Conservation (phyloP, 2,113 vertebrate genomes). For the Neopipo cinnamomea region DNA sequence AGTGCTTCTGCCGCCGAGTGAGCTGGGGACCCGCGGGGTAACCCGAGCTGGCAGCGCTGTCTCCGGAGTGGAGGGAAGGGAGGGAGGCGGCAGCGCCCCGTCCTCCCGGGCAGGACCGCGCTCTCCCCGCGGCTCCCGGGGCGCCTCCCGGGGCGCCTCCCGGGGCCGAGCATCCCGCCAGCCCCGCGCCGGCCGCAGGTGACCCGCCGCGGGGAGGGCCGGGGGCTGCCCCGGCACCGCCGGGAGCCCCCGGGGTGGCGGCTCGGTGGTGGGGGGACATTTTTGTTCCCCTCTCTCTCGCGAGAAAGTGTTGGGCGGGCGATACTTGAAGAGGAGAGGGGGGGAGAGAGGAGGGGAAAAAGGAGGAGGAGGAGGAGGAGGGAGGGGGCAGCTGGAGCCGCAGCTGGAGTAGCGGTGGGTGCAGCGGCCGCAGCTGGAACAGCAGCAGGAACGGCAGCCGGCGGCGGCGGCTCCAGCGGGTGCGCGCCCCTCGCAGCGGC, state of each 20-base stretch:
- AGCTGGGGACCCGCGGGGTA: background rate
- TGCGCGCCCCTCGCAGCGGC: slow-evolving; percentile 25
- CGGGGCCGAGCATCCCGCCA: background rate
- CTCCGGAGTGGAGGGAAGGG: background rate
- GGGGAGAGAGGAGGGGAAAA: slow-evolving; percentile 57
- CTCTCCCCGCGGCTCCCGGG: background rate
- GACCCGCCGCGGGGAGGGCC: background rate
- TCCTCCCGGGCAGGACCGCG: background rate
- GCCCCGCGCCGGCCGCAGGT: slow-evolving; percentile 39
- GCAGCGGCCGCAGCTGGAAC: slow-evolving; percentile 34
- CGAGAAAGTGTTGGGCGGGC: slow-evolving; percentile 73
- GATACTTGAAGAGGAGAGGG: slow-evolving; percentile 71
- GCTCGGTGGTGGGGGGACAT: slow-evolving; percentile 35
- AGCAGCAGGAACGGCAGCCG: slow-evolving; percentile 19
- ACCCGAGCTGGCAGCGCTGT: background rate
- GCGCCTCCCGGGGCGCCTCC: background rate
- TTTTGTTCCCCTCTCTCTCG: slow-evolving; percentile 72
- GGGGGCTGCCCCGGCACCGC: accelerated
- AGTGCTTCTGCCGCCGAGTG: background rate
- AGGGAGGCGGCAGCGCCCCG: background rate
- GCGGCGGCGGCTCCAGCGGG: slow-evolving; percentile 56
- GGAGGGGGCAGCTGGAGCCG: slow-evolving; percentile 35
- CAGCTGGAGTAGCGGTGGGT: slow-evolving; percentile 42
- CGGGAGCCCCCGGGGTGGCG: background rate
- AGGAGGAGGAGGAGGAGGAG: slow-evolving; percentile 13